Conservation (phyloP, 2,888 invertebrate species). For the Trachelus troglodyta region DNA sequence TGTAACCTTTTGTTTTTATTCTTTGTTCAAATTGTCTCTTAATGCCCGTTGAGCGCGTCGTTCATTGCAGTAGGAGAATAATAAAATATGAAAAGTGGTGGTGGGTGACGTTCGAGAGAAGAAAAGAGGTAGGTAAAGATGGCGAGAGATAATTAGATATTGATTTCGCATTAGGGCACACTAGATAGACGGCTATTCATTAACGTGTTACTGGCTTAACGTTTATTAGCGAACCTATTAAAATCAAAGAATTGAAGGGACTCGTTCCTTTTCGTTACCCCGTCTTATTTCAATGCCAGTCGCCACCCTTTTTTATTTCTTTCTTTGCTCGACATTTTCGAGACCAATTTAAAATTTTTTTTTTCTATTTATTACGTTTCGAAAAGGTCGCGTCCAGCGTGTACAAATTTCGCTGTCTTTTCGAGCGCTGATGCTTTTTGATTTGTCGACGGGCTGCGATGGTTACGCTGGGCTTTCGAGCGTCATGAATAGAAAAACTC, state of each 20-base stretch:
- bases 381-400: neutral
- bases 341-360: no score
- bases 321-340: neutral
- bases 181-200: constrained; percentile 45
- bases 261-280: constrained; percentile 13
- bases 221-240: constrained; percentile 43
- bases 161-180: constrained; percentile 56
- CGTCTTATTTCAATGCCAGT: neutral
- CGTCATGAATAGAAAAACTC: no score
- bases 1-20: no score
- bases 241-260: constrained; percentile 39
- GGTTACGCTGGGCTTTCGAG: no score
- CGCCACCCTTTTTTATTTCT: neutral
- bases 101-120: neutral
- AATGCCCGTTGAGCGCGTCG: no score
- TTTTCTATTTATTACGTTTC: neutral
- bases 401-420: neutral
- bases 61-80: neutral
- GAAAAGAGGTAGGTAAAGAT: constrained; percentile 6
- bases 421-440: neutral
- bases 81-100: neutral
- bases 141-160: constrained; percentile 57
- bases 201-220: constrained; percentile 40
- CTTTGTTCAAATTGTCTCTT: no score
- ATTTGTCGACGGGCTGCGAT: no score